A percentile compares a stretch with the other conserved stretches of the same genome.
Conservation (phyloP, 2,113 vertebrate species). For the Haplochromis burtoni region DNA sequence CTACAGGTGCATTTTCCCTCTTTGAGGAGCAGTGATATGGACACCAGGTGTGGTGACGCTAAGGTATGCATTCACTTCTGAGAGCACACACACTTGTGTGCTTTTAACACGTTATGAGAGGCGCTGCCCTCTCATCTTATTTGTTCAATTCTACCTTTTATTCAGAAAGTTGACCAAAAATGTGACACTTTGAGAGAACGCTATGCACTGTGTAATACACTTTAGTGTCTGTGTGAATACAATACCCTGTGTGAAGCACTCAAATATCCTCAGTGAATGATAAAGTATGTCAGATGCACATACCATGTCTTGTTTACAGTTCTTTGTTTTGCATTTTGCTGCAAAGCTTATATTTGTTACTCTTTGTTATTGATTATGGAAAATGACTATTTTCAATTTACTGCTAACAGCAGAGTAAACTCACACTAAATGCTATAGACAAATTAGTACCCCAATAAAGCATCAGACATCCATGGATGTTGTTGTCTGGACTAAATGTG, state of each 20-base stretch:
- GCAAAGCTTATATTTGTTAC: not conserved
- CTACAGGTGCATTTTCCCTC: constrained; percentile 41
- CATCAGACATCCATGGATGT: not conserved
- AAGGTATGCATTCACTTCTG: constrained; percentile 36
- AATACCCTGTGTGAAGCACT: not conserved
- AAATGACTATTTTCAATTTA: not conserved
- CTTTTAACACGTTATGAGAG: not conserved
- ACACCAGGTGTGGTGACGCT: constrained; percentile 46
- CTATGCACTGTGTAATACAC: not conserved
- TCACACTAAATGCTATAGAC: rapidly evolving
- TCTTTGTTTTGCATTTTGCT: not conserved
- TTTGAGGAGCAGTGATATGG: constrained; percentile 59
- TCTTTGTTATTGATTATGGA: not conserved
- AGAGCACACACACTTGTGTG: not conserved
- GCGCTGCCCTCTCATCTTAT: not conserved
- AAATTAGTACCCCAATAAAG: not conserved
- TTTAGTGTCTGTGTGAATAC: not conserved
- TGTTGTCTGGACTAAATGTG: not conserved
- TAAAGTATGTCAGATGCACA: not conserved
- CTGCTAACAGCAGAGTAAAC: not conserved
- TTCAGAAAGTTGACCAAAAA: not conserved
- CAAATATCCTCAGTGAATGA: not conserved
- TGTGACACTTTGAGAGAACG: not conserved
- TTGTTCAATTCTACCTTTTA: not conserved
- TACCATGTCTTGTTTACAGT: not conserved